Evolutionary conservation across 23 tunicate genomes (phyloP), one percentile per base, ranked within the genome.

Genomic region (Halocynthia roretzi): DNA sequence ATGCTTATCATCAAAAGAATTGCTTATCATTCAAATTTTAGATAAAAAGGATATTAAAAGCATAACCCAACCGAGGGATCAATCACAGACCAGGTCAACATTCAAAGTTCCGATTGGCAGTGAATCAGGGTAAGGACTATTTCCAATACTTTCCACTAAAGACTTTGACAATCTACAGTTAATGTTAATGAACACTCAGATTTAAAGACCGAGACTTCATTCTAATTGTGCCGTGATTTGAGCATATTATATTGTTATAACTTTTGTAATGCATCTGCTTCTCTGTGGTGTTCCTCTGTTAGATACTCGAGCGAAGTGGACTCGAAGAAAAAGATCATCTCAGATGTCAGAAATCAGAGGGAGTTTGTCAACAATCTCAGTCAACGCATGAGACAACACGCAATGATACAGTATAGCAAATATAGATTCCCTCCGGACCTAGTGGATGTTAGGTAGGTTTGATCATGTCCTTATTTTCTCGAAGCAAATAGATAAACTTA

Each of bases 291-390:
- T 31, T 31, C 44, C 44, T 31, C 44, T 31, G 44, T 31, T 31
- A 31, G 44, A 31, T 90, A 90, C 70, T 90, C 97, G 62, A 90
- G 97, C 62, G 97, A 90, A 72, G 97, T 80, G 6, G 97, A 90
- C 60, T 81, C 97, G 71, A 85, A 85, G 65, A 50, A 56, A 19
- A 66, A 77, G 52, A 77, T 49, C 40, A 52, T 69, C 31, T 77
- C 73, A 6, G 68, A 72, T 31, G 81, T 66, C 10, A 63, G 51
- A 9, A 17, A 83, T 7, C 84, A 83, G 50, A 74, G 62, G 0
- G 90, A 90, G 23, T 90, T 90, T 70, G 97, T 90, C 14, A 77
- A 72, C 20, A 85, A 88, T 14, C 51, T 90, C 54, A 90, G 82
- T 60, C 83, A 90, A 2, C 68, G 90, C 11, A 84, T 90, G 78